These are phyloP conservation scores for Apocrypta bakeri DNA, from an alignment of 1,140 invertebrate species.

Conservation along the genomic window DNA sequence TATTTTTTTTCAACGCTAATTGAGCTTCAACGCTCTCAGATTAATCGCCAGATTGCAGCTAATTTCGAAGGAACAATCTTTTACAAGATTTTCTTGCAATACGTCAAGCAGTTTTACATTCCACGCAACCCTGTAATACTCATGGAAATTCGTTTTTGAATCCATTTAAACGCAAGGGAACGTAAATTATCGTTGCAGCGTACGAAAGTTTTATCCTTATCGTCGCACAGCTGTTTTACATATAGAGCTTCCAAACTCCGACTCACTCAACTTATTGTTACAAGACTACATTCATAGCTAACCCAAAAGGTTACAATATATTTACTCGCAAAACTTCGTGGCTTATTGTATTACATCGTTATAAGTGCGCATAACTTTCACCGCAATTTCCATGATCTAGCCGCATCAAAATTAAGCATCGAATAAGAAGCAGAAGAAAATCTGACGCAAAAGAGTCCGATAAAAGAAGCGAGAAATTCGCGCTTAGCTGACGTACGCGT, in stretches of 20 bases:
- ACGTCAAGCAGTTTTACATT: too few species aligned
- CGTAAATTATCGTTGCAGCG: neutral
- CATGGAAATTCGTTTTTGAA: neutral
- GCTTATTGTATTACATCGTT: too few species aligned
- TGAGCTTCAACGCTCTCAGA: too few species aligned
- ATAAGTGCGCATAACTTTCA: neutral
- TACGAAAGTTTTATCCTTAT: neutral
- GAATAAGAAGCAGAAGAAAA: neutral
- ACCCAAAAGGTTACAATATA: neutral
- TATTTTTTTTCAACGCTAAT: too few species aligned
- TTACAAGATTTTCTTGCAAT: too few species aligned
- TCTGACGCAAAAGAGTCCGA: too few species aligned
- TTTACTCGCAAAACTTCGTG: neutral
- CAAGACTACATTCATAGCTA: neutral
- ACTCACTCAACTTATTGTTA: neutral
- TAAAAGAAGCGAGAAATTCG: too few species aligned
- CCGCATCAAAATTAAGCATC: neutral
- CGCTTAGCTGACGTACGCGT: too few species aligned
- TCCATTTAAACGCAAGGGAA: neutral
- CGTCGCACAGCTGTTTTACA: neutral
- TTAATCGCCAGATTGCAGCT: too few species aligned
- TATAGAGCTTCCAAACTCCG: neutral
- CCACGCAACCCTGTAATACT: too few species aligned
- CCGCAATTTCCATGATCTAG: neutral
- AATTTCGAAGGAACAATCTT: too few species aligned